A percentile compares a stretch with the other conserved stretches of the same genome.
Evolutionary conservation across 2,113 vertebrate genomes (phyloP).

Genomic region (Danionella cerebrum): DNA sequence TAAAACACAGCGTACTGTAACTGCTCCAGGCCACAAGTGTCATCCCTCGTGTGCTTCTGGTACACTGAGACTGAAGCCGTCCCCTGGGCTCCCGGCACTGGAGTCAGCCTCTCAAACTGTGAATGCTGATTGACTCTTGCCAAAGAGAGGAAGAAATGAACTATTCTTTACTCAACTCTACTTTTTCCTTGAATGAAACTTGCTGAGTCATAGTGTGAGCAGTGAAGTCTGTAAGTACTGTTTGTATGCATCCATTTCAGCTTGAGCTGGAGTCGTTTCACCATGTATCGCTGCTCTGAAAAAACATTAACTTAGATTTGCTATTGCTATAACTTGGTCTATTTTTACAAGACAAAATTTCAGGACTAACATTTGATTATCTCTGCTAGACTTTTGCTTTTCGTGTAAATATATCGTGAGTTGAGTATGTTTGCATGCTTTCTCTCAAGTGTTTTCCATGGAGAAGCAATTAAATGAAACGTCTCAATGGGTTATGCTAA

Average conservation of each 20-base stretch:
- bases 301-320: too few relatives aligned
- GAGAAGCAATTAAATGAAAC: neutral
- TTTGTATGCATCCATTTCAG: neutral
- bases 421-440: neutral
- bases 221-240: neutral
- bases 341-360: too few relatives aligned
- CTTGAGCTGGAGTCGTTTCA: too few relatives aligned
- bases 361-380: too few relatives aligned
- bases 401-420: neutral
- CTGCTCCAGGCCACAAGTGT: conserved; percentile 44
- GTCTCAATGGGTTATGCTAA: neutral
- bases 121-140: conserved; percentile 40
- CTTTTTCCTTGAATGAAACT: conserved; percentile 1
- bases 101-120: conserved; percentile 47
- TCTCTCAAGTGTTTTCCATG: neutral
- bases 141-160: conserved; percentile 18
- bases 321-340: too few relatives aligned
- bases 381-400: neutral
- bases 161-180: too few relatives aligned
- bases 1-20: conserved; percentile 3
- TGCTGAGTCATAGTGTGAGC: neutral
- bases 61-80: conserved; percentile 54
- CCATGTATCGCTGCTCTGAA: too few relatives aligned
- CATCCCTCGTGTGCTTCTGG: conserved; percentile 57
- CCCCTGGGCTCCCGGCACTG: conserved; percentile 27